Conservation (phyloP, 2,888 invertebrate species). For the Pollenia angustigena region DNA sequence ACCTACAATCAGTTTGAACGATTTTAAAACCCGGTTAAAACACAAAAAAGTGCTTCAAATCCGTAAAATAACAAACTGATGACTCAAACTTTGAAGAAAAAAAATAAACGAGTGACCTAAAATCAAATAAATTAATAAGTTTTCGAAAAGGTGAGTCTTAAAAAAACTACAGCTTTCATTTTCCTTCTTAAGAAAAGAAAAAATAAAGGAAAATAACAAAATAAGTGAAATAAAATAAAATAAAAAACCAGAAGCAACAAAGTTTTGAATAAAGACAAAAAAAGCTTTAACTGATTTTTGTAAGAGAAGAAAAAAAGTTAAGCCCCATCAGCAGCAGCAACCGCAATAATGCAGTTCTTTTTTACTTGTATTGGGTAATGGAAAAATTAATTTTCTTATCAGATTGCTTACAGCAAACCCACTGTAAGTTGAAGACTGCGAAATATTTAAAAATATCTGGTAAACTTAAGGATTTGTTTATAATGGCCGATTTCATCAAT, state of each 20-base stretch:
- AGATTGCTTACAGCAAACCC: not conserved
- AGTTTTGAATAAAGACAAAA: not conserved
- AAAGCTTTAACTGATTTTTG: conserved; percentile 50
- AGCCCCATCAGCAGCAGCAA: conserved; percentile 3
- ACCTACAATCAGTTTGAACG: conserved; percentile 7
- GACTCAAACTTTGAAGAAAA: conserved; percentile 43
- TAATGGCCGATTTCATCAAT: no score
- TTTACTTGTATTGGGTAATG: conserved; percentile 8
- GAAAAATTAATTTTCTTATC: not conserved
- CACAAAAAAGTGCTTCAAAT: not conserved
- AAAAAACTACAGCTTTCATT: conserved; percentile 58
- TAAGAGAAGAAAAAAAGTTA: conserved; percentile 2
- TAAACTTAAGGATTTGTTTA: no score
- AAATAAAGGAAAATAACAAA: conserved; percentile 20
- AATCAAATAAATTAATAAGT: conserved; percentile 37
- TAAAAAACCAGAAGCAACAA: no score
- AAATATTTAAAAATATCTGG: no score
- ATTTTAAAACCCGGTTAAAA: not conserved
- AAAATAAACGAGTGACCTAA: conserved; percentile 62
- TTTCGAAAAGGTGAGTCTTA: conserved; percentile 3
- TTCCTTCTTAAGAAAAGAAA: conserved; percentile 45
- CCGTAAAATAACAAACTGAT: conserved; percentile 46
- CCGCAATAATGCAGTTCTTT: conserved; percentile 52
- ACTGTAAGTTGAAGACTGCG: not conserved
- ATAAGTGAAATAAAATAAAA: not conserved